Percentiles rank a stretch among this genome's conserved stretches.
phyloP scores from a whole-genome alignment of 2,888 invertebrate genomes.

The Unio delphinus region DNA sequence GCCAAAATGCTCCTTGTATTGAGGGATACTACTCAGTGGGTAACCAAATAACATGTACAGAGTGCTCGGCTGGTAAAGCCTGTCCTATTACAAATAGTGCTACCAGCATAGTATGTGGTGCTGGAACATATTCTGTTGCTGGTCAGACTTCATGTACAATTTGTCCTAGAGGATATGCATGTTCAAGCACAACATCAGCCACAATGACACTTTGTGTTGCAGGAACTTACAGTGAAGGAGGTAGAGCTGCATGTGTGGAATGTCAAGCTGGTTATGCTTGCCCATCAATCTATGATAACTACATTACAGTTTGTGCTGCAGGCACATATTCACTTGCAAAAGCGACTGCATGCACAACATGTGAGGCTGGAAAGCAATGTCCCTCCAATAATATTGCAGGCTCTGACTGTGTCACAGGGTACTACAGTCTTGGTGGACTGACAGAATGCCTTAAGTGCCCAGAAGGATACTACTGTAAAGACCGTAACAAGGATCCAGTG shows the following conservation, averaged over 20 bases:
- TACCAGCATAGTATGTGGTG: conserved; percentile 33
- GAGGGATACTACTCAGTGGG: conserved; percentile 52
- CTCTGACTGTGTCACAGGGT: conserved; percentile 51
- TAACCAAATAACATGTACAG: conserved; percentile 46
- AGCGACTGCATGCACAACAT: conserved; percentile 53
- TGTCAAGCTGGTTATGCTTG: conserved; percentile 66
- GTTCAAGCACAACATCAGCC: conserved; percentile 41
- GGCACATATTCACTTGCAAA: conserved; percentile 60
- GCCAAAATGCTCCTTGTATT: conserved; percentile 50
- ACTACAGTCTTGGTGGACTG: conserved; percentile 62
- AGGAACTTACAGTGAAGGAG: conserved; percentile 60
- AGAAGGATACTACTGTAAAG: conserved; percentile 58
- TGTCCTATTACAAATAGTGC: conserved; percentile 54
- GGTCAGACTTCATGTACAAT: conserved; percentile 48
- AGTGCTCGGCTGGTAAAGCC: conserved; percentile 59
- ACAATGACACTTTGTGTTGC: conserved; percentile 49
- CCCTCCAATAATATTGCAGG: conserved; percentile 48
- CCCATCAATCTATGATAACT: conserved; percentile 57
- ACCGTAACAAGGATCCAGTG: conserved; percentile 35
- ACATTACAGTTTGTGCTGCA: conserved; percentile 43
- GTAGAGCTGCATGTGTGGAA: conserved; percentile 49
- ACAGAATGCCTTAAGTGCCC: conserved; percentile 60
- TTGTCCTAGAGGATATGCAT: conserved; percentile 62
- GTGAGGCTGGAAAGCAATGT: conserved; percentile 64
- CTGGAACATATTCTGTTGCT: conserved; percentile 58